These are phyloP conservation scores for Cyanoderma ruficeps DNA, from an alignment of 2,113 vertebrate species.

Conservation along the genomic window DNA sequence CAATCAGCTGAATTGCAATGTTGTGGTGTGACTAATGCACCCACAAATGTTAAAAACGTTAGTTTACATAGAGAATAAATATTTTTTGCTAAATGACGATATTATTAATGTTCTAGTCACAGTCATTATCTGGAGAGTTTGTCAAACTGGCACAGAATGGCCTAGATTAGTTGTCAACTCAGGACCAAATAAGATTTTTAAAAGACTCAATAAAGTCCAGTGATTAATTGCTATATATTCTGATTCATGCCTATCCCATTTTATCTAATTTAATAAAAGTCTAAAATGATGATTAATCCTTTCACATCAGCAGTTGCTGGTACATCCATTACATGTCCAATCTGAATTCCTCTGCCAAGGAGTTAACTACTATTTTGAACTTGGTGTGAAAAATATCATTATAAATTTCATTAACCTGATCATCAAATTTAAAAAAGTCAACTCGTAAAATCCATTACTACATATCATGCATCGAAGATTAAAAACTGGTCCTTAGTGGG, in stretches of 20 bases:
- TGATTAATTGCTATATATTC: conserved; percentile 64
- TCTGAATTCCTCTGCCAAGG: conserved; percentile 67
- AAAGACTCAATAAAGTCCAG: conserved; percentile 56
- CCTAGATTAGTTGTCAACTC: conserved; percentile 58
- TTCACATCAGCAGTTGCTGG: conserved; percentile 58
- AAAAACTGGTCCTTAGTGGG: conserved; percentile 69
- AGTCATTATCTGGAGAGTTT: conserved; percentile 45
- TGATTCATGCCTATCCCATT: conserved; percentile 68
- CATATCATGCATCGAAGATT: conserved; percentile 71
- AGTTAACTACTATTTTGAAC: conserved; percentile 71
- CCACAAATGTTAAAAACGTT: neutral
- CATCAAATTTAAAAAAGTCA: conserved; percentile 71
- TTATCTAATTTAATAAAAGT: conserved; percentile 72
- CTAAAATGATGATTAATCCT: conserved; percentile 69
- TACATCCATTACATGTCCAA: conserved; percentile 67
- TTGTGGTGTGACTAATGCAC: neutral
- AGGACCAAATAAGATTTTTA: conserved; percentile 56
- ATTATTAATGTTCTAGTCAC: conserved; percentile 33
- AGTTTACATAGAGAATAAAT: neutral
- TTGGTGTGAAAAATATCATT: conserved; percentile 69
- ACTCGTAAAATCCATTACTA: conserved; percentile 73
- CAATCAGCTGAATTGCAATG: neutral
- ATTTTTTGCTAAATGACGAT: neutral
- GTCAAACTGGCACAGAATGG: conserved; percentile 37
- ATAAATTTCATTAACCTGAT: conserved; percentile 73